Percentiles rank a stretch among this genome's conserved stretches.
phyloP scores from a whole-genome alignment of 2,888 invertebrate species.

The Tribolium freemani region DNA sequence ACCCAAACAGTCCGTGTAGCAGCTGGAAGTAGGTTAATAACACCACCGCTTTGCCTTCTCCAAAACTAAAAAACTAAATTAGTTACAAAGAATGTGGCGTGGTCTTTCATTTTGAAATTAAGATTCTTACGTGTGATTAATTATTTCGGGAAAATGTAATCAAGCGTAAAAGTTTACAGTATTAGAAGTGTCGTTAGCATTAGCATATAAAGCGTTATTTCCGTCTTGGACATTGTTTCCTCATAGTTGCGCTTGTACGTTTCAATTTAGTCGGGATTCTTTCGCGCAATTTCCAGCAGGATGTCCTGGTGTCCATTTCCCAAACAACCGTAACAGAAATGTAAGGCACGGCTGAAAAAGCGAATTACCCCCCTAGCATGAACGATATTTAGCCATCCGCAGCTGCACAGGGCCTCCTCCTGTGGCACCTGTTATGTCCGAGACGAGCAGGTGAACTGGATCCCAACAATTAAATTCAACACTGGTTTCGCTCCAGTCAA shows the following conservation, averaged over 20 bases:
- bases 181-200: background rate
- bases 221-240: background rate
- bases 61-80: background rate
- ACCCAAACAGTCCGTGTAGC: background rate
- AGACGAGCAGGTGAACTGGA: constrained; percentile 46
- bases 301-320: too few relatives aligned
- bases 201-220: background rate
- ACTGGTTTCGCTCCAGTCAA: constrained; percentile 41
- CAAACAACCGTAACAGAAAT: too few relatives aligned
- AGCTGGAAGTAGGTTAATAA: background rate
- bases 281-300: too few relatives aligned
- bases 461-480: constrained; percentile 45
- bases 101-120: background rate
- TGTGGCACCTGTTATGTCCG: constrained; percentile 38
- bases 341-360: background rate
- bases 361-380: constrained; percentile 21
- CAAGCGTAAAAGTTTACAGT: background rate
- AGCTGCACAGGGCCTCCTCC: constrained; percentile 34
- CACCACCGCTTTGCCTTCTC: background rate
- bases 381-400: constrained; percentile 23
- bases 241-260: too few relatives aligned
- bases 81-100: background rate
- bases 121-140: background rate
- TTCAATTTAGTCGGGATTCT: too few relatives aligned
- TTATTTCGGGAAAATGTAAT: background rate